These are phyloP conservation scores for Holotrichia oblita DNA, from an alignment of 1,140 invertebrate species.

Conservation along the genomic window DNA sequence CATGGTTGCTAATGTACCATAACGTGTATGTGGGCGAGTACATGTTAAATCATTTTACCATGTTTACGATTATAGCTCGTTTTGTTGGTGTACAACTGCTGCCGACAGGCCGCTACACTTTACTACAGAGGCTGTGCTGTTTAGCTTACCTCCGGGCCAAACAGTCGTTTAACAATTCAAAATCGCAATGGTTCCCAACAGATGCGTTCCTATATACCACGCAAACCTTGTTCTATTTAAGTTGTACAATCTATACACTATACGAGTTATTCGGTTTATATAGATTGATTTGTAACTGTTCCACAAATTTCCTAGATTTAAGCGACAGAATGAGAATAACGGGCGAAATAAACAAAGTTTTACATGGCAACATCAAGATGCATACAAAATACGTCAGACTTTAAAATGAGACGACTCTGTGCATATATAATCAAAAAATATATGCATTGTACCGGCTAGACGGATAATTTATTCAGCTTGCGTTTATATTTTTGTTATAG, in stretches of 20 bases:
- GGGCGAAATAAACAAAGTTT: neutral
- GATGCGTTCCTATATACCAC: neutral
- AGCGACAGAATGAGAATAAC: neutral
- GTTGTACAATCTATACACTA: neutral
- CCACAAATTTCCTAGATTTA: neutral
- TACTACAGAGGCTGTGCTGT: neutral
- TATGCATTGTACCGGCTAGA: neutral
- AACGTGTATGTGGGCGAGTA: neutral
- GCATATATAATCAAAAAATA: neutral
- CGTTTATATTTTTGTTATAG: neutral
- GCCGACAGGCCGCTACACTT: conserved; percentile 10
- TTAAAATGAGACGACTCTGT: neutral
- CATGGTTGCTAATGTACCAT: too few relatives aligned
- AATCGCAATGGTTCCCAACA: neutral
- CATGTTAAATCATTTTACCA: neutral
- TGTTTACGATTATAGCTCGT: neutral
- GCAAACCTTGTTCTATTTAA: conserved; percentile 7
- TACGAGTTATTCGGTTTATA: neutral
- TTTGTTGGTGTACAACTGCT: neutral
- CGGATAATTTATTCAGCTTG: neutral
- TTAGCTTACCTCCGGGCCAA: neutral
- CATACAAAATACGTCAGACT: neutral
- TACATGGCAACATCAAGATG: neutral
- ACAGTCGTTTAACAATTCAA: conserved; percentile 1
- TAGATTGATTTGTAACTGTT: neutral